Base-by-base conservation (phyloP, 2,797 vertebrate genomes). In the Gobio occitaniae region DNA sequence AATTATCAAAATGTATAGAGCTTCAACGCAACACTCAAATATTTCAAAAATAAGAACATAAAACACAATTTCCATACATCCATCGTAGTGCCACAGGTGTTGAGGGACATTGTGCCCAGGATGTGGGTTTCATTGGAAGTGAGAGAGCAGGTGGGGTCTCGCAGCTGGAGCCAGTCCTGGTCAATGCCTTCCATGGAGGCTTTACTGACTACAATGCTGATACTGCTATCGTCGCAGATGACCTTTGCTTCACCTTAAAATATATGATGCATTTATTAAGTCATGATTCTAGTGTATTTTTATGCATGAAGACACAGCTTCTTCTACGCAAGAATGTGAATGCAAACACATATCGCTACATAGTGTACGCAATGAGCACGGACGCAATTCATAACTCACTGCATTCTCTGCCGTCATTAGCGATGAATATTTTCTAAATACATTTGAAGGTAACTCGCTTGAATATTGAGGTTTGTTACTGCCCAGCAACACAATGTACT, bases 41-140 rank as follows among this genome's bases (percentile, higher is more conserved):
- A 77, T 59, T 59, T 2, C 2, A 32, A 32, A 65, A 32, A 63
- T 6, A n/a, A 32, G 1, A 65, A 8, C 29, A 16, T 59, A 41
- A 69, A 12, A 69, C 3, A 2, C n/a, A 59, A 36, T 16, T 16
- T 13, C 21, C 74, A 32, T 85, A 95, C 95, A 94, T 93, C 90
- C 0, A 93, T 0, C 29, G 78, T 82, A 4, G 95, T 96, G 75
- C 95, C 94, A 17, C 95, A 95, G 80, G 92, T 87, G 87, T 84
- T 90, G 86, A 93, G 92, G 0, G 93, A 93, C 87, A 93, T 89
- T 29, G 11, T 88, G 77, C 88, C 95, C 56, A 87, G 76, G 86
- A 95, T 93, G 89, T 94, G 93, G 2, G 94, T 93, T 74, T 2
- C 17, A 59, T 96, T 96, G 84, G 92, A 92, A 21, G 89, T 89